These are phyloP conservation scores for Apocheima hispidaria DNA, from an alignment of 2,888 invertebrate species.

Conservation along the genomic window DNA sequence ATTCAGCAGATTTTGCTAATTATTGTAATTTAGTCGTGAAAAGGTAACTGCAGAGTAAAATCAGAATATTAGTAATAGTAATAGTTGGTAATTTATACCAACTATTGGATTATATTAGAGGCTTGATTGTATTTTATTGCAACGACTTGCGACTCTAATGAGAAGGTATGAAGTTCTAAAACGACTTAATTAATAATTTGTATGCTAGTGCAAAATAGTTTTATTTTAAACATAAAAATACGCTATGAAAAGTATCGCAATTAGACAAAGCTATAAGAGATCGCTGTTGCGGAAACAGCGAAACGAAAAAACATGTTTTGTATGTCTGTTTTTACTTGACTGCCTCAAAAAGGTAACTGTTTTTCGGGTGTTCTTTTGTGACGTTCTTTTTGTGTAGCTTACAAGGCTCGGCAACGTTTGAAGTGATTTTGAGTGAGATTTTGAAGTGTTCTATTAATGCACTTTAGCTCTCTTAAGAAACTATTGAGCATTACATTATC, in stretches of 20 bases:
- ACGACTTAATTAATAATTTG: slow-evolving; percentile 29
- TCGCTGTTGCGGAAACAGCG: background rate
- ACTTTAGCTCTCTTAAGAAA: too few species aligned
- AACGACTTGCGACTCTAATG: slow-evolving; percentile 1
- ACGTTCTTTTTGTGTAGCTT: too few species aligned
- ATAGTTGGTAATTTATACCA: background rate
- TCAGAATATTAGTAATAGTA: too few species aligned
- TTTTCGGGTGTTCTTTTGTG: too few species aligned
- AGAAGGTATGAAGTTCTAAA: slow-evolving; percentile 11
- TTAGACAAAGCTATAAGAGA: slow-evolving; percentile 34
- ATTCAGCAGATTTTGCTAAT: too few species aligned
- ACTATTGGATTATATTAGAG: background rate
- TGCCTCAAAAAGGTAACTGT: too few species aligned
- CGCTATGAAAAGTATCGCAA: slow-evolving; percentile 9
- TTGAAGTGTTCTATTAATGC: too few species aligned
- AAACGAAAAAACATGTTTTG: background rate
- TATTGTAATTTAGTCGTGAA: background rate
- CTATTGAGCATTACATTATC: too few species aligned
- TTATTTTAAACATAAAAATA: slow-evolving; percentile 4
- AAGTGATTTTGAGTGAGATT: too few species aligned
- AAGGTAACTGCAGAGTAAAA: too few species aligned
- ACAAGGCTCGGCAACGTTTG: too few species aligned
- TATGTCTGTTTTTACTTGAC: too few species aligned
- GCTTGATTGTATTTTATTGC: slow-evolving; percentile 14
- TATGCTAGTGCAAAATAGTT: slow-evolving; percentile 31